phyloP scores from a whole-genome alignment of 2,888 invertebrate genomes.

The Drosophila percnosoma region DNA sequence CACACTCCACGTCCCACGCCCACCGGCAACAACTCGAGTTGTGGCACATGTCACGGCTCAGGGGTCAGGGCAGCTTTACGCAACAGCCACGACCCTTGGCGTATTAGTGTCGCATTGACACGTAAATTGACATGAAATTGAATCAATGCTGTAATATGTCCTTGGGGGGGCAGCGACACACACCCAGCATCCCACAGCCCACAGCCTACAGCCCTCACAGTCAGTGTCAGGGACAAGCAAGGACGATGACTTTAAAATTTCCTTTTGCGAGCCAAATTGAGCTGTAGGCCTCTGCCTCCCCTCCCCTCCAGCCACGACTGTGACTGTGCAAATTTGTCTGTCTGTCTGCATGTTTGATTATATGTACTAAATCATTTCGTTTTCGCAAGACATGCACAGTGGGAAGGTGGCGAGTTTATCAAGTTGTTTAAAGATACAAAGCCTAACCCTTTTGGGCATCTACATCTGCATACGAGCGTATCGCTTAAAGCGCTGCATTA shows the following conservation, averaged over 20 bases:
- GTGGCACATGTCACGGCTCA: conserved; percentile 26
- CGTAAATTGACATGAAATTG: conserved; percentile 86
- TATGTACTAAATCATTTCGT: conserved; percentile 72
- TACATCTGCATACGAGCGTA: conserved; percentile 10
- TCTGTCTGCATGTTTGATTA: conserved; percentile 73
- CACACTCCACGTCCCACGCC: background rate
- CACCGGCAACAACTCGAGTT: conserved; percentile 4
- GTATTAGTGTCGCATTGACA: conserved; percentile 85
- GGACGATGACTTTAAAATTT: conserved; percentile 81
- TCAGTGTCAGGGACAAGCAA: conserved; percentile 50
- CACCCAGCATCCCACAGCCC: conserved; percentile 22
- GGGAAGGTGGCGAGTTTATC: conserved; percentile 56
- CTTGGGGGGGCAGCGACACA: conserved; percentile 78
- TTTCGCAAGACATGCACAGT: conserved; percentile 32
- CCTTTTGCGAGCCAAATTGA: conserved; percentile 74
- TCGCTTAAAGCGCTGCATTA: conserved; percentile 25
- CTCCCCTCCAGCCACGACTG: conserved; percentile 10
- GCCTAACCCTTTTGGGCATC: conserved; percentile 55
- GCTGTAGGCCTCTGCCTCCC: conserved; percentile 65
- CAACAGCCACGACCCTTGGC: conserved; percentile 66
- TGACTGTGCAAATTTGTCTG: conserved; percentile 74
- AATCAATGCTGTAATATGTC: conserved; percentile 85
- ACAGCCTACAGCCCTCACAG: conserved; percentile 4
- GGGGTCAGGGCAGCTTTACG: conserved; percentile 44
- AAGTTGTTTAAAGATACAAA: conserved; percentile 70